A percentile compares a stretch with the other conserved stretches of the same genome.
Evolutionary conservation across 2,888 invertebrate species (phyloP).

Genomic region (Artemia sinica): DNA sequence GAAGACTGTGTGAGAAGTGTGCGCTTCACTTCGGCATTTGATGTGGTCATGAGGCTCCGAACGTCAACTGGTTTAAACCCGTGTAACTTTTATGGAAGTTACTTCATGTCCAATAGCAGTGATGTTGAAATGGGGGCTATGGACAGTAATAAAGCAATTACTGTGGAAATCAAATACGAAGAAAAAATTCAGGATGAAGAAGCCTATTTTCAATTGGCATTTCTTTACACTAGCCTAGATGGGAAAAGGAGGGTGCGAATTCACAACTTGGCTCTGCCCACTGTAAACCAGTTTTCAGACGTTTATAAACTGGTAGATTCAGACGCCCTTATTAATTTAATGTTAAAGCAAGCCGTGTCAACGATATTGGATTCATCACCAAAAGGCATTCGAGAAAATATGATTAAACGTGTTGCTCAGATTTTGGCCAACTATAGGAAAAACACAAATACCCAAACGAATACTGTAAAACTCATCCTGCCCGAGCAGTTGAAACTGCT

Average conservation of each 20-base stretch:
- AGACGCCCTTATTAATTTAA: too few relatives aligned
- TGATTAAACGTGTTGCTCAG: too few relatives aligned
- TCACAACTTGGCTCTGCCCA: too few relatives aligned
- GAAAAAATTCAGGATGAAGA: too few relatives aligned
- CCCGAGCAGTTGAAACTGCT: slow-evolving; percentile 95
- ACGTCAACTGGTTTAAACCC: slow-evolving; percentile 89
- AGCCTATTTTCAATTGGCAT: too few relatives aligned
- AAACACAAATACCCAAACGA: slow-evolving; percentile 83
- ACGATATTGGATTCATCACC: too few relatives aligned
- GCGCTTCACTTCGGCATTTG: slow-evolving; percentile 70
- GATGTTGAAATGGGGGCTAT: slow-evolving; percentile 90
- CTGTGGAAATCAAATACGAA: slow-evolving; percentile 93
- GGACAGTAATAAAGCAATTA: slow-evolving; percentile 53
- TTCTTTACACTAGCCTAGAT: too few relatives aligned
- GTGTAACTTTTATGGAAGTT: slow-evolving; percentile 91
- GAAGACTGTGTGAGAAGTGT: slow-evolving; percentile 65
- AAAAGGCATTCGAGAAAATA: too few relatives aligned
- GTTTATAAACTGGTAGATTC: too few relatives aligned
- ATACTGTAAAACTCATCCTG: slow-evolving; percentile 76
- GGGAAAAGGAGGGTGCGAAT: too few relatives aligned
- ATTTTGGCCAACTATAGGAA: slow-evolving; percentile 83
- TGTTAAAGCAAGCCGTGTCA: too few relatives aligned
- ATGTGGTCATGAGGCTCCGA: slow-evolving; percentile 88
- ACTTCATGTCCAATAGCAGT: slow-evolving; percentile 94
- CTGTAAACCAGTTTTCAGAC: too few relatives aligned